Evolutionary conservation across 2,113 vertebrate genomes (phyloP), one percentile per base, ranked within the genome.

Genomic region (Poeciliopsis turrubarensis): DNA sequence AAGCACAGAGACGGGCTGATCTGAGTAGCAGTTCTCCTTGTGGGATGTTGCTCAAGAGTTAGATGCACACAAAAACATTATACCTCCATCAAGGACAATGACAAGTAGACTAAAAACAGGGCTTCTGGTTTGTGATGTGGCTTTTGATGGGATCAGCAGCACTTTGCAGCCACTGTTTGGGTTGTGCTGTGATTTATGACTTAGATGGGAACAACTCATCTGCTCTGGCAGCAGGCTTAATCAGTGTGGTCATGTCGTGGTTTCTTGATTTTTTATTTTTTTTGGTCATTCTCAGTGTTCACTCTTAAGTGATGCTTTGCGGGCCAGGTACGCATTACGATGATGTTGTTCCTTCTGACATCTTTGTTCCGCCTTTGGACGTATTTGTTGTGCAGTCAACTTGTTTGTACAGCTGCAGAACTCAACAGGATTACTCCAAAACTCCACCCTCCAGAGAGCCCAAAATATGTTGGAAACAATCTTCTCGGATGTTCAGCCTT

Each of bases 331-430:
- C 81, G 76, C 68, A 83, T 80, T 73, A 85, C 87, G 89, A 91
- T 82, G 79, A 70, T 84, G 78, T 25, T 77, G 79, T 72, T 73
- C 90, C 41, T 79, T 79, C 34, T 31, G 44, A 69, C 73, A 77
- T 19, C 75, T 68, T 80, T 41, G 54, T 81, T 80, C 84, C 81
- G 61, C 81, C 81, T 71, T 79, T 79, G 88, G 82, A 84, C 75
- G 79, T 72, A 88, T 92, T 94, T 94, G 91, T 94, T 90, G 85
- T 86, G 65, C 79, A 78, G 47, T 65, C 73, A 77, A 85, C 89
- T 92, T 94, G 89, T 95, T 95, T 94, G 93, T 92, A 93, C 94
- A 94, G 93, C 93, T 95, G 94, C 86, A 91, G 83, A 91, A 86
- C 87, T 87, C 86, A 47, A 26, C 81, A 60, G 80, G 75, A 90